Evolutionary conservation across 2,113 vertebrate species (phyloP).

Genomic region (Plecotus auritus): DNA sequence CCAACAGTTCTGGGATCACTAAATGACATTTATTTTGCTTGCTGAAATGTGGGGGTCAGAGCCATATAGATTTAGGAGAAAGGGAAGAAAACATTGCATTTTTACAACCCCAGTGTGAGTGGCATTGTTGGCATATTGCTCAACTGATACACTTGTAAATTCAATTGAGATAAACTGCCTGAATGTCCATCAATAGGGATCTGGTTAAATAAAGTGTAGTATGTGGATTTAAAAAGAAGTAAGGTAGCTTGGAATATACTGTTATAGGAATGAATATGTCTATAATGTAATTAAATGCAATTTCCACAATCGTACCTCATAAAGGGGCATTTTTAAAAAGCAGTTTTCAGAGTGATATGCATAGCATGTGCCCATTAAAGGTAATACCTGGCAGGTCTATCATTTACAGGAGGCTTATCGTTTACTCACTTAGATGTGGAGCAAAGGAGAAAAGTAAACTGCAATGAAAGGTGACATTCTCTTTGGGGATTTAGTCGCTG

Average conservation of each 20-base stretch:
- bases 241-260: not conserved
- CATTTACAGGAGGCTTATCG: not conserved
- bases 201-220: not conserved
- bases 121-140: not conserved
- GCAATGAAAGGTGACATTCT: not conserved
- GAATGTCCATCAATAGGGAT: not conserved
- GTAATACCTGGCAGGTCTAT: not conserved
- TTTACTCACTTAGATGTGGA: not conserved
- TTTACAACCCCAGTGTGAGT: not conserved
- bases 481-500: not conserved
- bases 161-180: not conserved
- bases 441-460: not conserved
- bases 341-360: not conserved
- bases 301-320: not conserved
- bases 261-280: not conserved
- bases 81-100: not conserved
- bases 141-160: not conserved
- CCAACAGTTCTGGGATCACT: not conserved
- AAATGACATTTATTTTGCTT: not conserved
- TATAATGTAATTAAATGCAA: not conserved
- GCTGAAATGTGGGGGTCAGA: not conserved
- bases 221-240: not conserved
- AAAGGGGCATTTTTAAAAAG: not conserved
- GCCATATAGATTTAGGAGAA: not conserved
- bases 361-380: not conserved